phyloP scores from a whole-genome alignment of 2,797 vertebrate species.

The Orientallactaga sibirica region DNA sequence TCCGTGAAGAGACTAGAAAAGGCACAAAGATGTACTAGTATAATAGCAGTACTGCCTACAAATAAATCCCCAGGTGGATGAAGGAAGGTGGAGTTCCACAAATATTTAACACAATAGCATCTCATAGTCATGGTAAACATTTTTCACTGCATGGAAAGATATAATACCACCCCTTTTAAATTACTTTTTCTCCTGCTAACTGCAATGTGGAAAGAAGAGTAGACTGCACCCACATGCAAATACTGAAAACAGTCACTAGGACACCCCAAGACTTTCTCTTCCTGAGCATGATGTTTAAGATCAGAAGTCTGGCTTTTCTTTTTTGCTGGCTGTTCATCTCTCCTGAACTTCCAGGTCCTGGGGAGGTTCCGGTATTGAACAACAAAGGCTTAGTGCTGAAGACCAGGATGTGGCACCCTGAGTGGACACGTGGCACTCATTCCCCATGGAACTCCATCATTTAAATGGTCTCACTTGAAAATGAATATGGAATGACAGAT shows the following conservation, averaged over 20 bases:
- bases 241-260: not conserved
- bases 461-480: not conserved
- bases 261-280: not conserved
- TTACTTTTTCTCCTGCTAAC: not conserved
- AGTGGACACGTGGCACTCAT: not conserved
- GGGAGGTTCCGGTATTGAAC: constrained; percentile 5
- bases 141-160: not conserved
- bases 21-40: not conserved
- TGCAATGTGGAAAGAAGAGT: not conserved
- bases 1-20: constrained; percentile 93
- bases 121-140: not conserved
- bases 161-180: not conserved
- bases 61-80: not conserved
- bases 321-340: too few species aligned
- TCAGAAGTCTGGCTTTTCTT: not conserved
- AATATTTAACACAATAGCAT: not conserved
- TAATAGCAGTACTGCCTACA: not conserved
- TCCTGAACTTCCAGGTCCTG: not conserved
- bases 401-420: not conserved
- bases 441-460: not conserved
- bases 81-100: not conserved
- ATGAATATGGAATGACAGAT: not conserved
- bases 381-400: constrained; percentile 49
- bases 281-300: fast-evolving
- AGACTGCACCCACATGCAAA: not conserved